Percentiles rank a stretch among this genome's conserved stretches.
Conservation (phyloP, 2,888 invertebrate species). For the Rhaphigaster nebulosa region DNA sequence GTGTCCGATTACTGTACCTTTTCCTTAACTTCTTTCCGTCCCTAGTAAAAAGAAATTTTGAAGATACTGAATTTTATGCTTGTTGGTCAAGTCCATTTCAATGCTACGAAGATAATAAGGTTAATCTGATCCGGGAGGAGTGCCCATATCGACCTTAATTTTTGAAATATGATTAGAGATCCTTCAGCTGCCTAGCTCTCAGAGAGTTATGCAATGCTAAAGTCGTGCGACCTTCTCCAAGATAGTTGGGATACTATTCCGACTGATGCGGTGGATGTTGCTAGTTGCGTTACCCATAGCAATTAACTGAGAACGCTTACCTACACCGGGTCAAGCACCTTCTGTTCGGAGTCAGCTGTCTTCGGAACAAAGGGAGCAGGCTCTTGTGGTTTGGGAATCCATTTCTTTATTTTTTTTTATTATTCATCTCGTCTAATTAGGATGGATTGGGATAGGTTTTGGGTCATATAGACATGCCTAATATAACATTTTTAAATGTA, state of each 20-base stretch:
- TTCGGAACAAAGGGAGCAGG: slow-evolving; percentile 12
- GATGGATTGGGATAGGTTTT: not conserved
- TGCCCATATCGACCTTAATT: not conserved
- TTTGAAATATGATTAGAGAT: slow-evolving; percentile 8
- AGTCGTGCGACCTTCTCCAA: not conserved
- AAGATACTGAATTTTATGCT: too few relatives aligned
- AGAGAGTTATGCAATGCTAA: not conserved
- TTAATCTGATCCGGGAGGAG: not conserved
- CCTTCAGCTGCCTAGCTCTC: not conserved
- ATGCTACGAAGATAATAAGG: not conserved
- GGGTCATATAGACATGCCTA: not conserved
- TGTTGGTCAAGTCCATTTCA: too few relatives aligned
- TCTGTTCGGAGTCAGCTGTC: slow-evolving; percentile 32
- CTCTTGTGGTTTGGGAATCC: slow-evolving; percentile 12
- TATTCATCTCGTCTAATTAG: slow-evolving; percentile 17
- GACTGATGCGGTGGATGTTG: slow-evolving; percentile 10
- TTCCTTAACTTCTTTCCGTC: too few relatives aligned
- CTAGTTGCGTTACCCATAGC: slow-evolving; percentile 36
- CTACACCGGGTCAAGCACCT: slow-evolving; percentile 39
- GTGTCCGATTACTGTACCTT: too few relatives aligned
- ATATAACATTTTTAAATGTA: not conserved
- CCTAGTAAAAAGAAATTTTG: too few relatives aligned
- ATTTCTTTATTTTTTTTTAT: not conserved
- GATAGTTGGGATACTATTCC: not conserved
- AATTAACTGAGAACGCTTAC: slow-evolving; percentile 35